phyloP scores from a whole-genome alignment of 2,797 vertebrate species.

The Lepilemur septentrionalis region DNA sequence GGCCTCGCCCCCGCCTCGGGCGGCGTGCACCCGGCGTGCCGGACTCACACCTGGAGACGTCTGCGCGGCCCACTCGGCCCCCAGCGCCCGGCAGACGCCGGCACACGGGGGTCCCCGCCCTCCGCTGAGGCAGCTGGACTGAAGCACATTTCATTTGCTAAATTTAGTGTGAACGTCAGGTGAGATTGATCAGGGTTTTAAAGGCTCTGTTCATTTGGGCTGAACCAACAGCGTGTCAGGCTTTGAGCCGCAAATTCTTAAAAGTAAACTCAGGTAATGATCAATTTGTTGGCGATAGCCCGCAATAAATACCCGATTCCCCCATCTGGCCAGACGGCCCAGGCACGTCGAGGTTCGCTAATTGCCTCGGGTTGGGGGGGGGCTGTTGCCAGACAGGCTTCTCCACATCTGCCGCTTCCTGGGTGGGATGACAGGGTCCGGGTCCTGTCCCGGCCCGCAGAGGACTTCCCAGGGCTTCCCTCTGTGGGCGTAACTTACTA shows the following conservation, averaged over 20 bases:
- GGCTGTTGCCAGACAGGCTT: background rate
- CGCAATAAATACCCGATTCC: background rate
- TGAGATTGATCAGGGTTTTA: background rate
- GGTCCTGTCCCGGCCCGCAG: fast-evolving
- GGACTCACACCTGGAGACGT: background rate
- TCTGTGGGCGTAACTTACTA: background rate
- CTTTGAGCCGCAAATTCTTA: background rate
- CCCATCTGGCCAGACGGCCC: background rate
- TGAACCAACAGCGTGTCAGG: background rate
- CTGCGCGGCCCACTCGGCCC: fast-evolving
- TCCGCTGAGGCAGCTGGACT: fast-evolving
- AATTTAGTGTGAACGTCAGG: slow-evolving; percentile 19
- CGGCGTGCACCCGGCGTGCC: fast-evolving
- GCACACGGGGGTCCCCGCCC: fast-evolving
- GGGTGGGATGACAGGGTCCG: background rate
- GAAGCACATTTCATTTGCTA: background rate
- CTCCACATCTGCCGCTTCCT: background rate
- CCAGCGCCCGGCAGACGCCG: fast-evolving
- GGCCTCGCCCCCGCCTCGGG: no score
- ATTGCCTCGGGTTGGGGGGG: background rate
- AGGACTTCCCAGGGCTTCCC: background rate
- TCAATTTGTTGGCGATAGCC: background rate
- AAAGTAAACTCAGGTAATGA: background rate
- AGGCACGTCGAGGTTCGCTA: background rate
- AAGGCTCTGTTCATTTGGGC: background rate